These are phyloP conservation scores for Opisthocomus hoazin DNA, from an alignment of 2,113 vertebrate genomes.

Conservation along the genomic window DNA sequence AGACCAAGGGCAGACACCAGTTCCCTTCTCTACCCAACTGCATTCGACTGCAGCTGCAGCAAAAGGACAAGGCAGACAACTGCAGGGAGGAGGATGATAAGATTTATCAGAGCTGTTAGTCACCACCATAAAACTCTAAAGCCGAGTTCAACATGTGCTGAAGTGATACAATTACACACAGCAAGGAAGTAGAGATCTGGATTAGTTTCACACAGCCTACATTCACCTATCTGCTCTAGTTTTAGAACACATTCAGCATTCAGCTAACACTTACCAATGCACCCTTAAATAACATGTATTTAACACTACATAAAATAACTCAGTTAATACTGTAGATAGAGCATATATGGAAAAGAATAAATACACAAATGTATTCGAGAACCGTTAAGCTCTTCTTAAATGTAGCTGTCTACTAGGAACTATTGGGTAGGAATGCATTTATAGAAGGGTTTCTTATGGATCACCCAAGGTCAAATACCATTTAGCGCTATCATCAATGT, in stretches of 20 bases:
- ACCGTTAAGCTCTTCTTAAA: background rate
- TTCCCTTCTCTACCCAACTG: background rate
- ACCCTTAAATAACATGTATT: background rate
- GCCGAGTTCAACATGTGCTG: background rate
- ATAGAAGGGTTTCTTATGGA: constrained; percentile 40
- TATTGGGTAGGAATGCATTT: constrained; percentile 11
- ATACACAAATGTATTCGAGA: background rate
- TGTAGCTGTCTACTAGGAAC: background rate
- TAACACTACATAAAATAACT: background rate
- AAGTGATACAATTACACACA: background rate
- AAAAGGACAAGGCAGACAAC: background rate
- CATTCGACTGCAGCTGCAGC: background rate
- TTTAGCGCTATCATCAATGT: background rate
- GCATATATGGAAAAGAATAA: background rate
- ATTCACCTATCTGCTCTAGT: background rate
- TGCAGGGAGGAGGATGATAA: background rate
- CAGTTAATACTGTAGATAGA: background rate
- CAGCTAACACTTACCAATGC: background rate
- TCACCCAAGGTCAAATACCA: constrained; percentile 27
- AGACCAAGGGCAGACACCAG: background rate
- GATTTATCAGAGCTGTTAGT: background rate
- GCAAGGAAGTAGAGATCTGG: background rate
- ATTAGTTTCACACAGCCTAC: background rate
- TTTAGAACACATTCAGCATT: background rate
- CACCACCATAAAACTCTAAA: background rate